A percentile compares a stretch with the other conserved stretches of the same genome.
Evolutionary conservation across 30 jellyfish, hydroid and myxozoan species (phyloP).

Genomic region (Clytia hemisphaerica): DNA sequence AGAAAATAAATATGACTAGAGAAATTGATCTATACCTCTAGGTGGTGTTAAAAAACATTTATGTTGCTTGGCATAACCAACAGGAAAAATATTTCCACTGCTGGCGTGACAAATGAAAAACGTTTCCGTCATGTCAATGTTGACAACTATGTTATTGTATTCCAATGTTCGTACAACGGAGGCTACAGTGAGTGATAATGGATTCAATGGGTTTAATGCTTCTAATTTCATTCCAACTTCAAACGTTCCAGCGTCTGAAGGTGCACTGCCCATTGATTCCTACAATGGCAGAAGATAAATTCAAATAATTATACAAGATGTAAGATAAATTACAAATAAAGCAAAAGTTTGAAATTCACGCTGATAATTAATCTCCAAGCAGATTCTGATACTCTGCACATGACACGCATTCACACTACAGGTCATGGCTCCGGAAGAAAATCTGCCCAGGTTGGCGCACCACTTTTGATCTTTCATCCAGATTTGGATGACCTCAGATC

Average conservation of each 20-base stretch:
- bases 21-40: slow-evolving; percentile 42
- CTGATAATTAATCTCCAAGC: too few relatives aligned
- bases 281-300: slow-evolving; percentile 1
- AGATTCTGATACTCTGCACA: too few relatives aligned
- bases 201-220: slow-evolving; percentile 85
- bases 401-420: too few relatives aligned
- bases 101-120: slow-evolving; percentile 86
- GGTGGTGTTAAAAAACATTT: slow-evolving; percentile 78
- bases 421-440: too few relatives aligned
- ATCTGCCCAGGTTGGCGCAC: too few relatives aligned
- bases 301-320: too few relatives aligned
- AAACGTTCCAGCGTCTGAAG: slow-evolving; percentile 73
- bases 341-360: too few relatives aligned
- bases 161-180: slow-evolving; percentile 62
- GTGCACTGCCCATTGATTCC: slow-evolving; percentile 99
- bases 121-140: slow-evolving; percentile 53
- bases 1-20: background rate
- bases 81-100: slow-evolving; percentile 64
- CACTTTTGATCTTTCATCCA: too few relatives aligned
- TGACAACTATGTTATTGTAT: slow-evolving; percentile 71
- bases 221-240: slow-evolving; percentile 79
- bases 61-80: slow-evolving; percentile 70
- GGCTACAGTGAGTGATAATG: slow-evolving; percentile 62
- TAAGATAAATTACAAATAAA: too few relatives aligned
- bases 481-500: too few relatives aligned